Conservation (phyloP, 35 echinoderm and acorn worm species). For the Hemicentrotus pulcherrimus region DNA sequence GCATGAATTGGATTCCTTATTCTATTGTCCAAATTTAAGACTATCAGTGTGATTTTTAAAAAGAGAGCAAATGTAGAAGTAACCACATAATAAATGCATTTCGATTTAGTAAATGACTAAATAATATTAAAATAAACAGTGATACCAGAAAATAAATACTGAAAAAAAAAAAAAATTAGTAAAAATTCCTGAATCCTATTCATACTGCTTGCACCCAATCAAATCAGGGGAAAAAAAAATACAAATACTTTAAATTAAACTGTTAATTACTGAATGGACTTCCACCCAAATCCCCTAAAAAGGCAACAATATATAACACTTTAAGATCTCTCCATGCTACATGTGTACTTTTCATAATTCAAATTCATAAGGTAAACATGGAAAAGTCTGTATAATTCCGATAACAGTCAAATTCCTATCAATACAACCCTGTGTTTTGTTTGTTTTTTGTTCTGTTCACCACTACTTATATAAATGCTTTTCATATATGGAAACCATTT, state of each 20-base stretch:
- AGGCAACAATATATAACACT: not conserved
- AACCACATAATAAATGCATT: not conserved
- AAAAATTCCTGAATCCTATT: not conserved
- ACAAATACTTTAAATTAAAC: no score
- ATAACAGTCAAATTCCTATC: not conserved
- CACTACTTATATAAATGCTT: not conserved
- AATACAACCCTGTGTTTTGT: not conserved
- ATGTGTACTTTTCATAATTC: not conserved
- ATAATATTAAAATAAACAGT: no score
- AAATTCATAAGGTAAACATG: not conserved
- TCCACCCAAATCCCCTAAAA: no score
- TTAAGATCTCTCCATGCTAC: not conserved
- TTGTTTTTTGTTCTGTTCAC: not conserved
- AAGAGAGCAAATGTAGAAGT: not conserved
- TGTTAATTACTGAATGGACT: no score
- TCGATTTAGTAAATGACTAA: no score
- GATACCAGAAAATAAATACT: not conserved
- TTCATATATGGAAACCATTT: no score
- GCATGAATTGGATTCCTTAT: not conserved
- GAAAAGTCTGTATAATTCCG: not conserved
- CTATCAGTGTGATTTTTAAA: not conserved
- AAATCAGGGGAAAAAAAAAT: no score
- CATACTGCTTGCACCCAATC: not conserved
- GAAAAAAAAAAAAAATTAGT: not conserved
- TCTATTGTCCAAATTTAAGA: not conserved